phyloP scores from a whole-genome alignment of 2,797 vertebrate genomes.

The Chromobotia macracanthus region DNA sequence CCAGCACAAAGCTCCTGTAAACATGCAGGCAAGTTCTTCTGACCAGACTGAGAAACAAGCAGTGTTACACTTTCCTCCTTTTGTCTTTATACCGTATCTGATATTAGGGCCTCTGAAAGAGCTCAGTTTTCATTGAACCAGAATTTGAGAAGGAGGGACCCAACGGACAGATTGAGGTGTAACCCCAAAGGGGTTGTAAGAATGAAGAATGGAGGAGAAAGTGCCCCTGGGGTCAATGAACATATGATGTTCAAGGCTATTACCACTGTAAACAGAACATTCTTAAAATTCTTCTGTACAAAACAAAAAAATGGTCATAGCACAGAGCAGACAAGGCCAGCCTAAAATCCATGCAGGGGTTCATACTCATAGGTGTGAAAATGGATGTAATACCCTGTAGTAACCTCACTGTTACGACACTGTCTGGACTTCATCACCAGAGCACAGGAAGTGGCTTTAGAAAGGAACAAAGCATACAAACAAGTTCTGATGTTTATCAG shows the following conservation, averaged over 20 bases:
- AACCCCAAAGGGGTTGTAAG: too few relatives aligned
- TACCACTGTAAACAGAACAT: conserved; percentile 11
- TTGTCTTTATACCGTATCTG: too few relatives aligned
- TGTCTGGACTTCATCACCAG: not conserved
- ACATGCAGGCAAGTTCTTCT: too few relatives aligned
- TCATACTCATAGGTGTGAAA: not conserved
- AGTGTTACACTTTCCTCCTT: too few relatives aligned
- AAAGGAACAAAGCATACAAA: not conserved
- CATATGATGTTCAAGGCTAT: conserved; percentile 6
- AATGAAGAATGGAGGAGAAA: conserved; percentile 27
- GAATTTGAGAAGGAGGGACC: too few relatives aligned
- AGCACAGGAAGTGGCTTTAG: conserved; percentile 16
- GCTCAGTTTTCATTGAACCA: too few relatives aligned
- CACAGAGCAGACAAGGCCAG: not conserved
- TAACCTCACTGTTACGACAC: not conserved
- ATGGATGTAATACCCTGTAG: not conserved
- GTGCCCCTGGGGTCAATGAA: not conserved
- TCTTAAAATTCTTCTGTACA: conserved; percentile 7
- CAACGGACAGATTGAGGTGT: too few relatives aligned
- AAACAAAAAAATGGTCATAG: conserved; percentile 21
- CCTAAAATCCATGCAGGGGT: conserved; percentile 11
- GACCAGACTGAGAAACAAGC: too few relatives aligned
- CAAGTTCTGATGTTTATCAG: conserved; percentile 25
- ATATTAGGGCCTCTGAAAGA: too few relatives aligned
- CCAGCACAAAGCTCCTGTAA: too few relatives aligned